These are phyloP conservation scores for Eueides isabella DNA, from an alignment of 1,140 invertebrate species.

Conservation along the genomic window DNA sequence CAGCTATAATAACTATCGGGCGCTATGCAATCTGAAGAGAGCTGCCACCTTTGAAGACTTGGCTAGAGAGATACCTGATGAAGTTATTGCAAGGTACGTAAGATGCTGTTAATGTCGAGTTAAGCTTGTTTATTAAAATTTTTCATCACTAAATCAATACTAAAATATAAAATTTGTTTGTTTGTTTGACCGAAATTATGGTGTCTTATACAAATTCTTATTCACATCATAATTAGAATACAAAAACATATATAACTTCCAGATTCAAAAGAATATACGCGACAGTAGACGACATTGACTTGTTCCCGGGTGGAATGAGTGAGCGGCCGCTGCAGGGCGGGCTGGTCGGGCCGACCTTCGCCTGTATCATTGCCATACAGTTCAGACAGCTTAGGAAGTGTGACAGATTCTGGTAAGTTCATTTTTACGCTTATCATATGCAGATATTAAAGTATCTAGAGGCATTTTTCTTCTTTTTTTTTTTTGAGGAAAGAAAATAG, in stretches of 20 bases:
- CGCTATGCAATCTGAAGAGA: slow-evolving; percentile 91
- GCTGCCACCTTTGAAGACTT: slow-evolving; percentile 91
- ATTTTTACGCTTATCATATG: no score
- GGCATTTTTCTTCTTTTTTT: no score
- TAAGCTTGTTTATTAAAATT: no score
- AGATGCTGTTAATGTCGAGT: neutral
- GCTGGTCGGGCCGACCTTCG: slow-evolving; percentile 96
- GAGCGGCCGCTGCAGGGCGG: slow-evolving; percentile 92
- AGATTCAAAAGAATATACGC: slow-evolving; percentile 91
- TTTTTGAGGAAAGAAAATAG: no score
- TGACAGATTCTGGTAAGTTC: slow-evolving; percentile 94
- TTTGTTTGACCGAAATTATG: no score
- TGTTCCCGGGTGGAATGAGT: slow-evolving; percentile 94
- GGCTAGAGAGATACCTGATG: slow-evolving; percentile 90
- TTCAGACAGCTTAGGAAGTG: slow-evolving; percentile 94
- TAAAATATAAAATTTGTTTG: no score
- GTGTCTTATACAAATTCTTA: no score
- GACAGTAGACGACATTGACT: slow-evolving; percentile 93
- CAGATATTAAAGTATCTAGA: no score
- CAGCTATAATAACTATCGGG: slow-evolving; percentile 93
- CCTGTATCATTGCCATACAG: slow-evolving; percentile 97
- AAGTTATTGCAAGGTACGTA: slow-evolving; percentile 87
- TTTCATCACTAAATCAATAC: no score
- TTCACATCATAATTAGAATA: no score
- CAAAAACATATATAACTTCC: slow-evolving; percentile 22